phyloP scores from a whole-genome alignment of 2,888 invertebrate genomes.

The Junonia oenone region DNA sequence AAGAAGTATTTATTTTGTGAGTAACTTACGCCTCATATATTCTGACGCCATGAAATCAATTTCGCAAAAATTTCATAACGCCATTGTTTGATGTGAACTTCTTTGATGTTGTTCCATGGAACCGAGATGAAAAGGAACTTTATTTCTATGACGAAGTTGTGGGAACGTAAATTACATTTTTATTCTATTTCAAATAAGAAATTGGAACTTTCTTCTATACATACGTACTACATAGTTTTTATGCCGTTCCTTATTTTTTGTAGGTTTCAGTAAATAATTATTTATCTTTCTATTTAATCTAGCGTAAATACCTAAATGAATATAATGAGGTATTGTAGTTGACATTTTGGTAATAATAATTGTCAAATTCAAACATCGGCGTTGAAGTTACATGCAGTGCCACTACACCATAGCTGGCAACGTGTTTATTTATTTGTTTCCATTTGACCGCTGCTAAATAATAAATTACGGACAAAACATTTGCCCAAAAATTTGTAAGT shows the following conservation, averaged over 20 bases:
- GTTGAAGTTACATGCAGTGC: too few species aligned
- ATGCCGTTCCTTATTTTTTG: background rate
- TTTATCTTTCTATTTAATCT: too few species aligned
- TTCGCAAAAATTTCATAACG: slow-evolving; percentile 10
- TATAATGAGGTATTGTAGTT: too few species aligned
- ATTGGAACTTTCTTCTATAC: background rate
- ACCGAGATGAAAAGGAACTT: slow-evolving; percentile 3
- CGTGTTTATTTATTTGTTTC: too few species aligned
- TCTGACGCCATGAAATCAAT: background rate
- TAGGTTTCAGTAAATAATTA: background rate
- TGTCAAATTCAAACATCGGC: too few species aligned
- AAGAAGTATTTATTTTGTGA: too few species aligned
- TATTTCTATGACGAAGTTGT: background rate
- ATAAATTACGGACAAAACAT: too few species aligned
- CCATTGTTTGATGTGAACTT: slow-evolving; percentile 2
- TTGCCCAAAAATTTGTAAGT: too few species aligned
- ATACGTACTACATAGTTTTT: background rate
- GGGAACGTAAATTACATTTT: slow-evolving; percentile 1
- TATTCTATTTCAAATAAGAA: slow-evolving; percentile 2
- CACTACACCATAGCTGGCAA: too few species aligned
- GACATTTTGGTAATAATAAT: too few species aligned
- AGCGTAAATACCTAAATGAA: too few species aligned
- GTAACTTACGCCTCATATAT: background rate
- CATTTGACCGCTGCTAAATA: too few species aligned
- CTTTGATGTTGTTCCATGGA: slow-evolving; percentile 4